A percentile compares a stretch with the other conserved stretches of the same genome.
phyloP scores from a whole-genome alignment of 2,797 vertebrate species.

The Calcarius lapponicus region DNA sequence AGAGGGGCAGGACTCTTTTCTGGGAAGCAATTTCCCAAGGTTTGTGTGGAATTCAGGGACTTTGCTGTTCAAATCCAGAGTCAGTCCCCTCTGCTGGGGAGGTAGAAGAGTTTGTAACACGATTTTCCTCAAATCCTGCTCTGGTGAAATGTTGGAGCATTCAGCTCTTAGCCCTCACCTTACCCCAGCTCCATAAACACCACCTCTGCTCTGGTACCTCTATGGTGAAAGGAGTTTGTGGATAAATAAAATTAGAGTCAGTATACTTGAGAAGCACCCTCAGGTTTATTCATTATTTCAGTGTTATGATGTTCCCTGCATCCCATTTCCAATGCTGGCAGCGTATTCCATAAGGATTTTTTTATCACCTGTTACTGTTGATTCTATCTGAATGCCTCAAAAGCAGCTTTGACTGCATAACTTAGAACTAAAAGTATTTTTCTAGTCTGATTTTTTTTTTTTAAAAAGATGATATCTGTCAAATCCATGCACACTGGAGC shows the following conservation, averaged over 20 bases:
- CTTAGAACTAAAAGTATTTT: constrained; percentile 56
- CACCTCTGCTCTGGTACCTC: background rate
- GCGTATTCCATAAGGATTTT: background rate
- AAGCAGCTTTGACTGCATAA: constrained; percentile 14
- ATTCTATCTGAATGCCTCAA: constrained; percentile 32
- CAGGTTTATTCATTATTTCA: background rate
- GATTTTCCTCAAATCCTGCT: background rate
- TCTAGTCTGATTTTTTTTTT: constrained; percentile 6
- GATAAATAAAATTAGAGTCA: background rate
- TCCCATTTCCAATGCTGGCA: background rate
- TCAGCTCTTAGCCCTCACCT: background rate
- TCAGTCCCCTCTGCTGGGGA: rapidly evolving
- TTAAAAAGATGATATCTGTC: background rate
- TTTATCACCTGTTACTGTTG: constrained; percentile 19
- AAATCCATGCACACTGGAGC: background rate
- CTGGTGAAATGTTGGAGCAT: background rate
- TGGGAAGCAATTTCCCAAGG: background rate
- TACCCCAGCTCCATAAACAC: background rate
- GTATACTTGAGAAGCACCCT: background rate
- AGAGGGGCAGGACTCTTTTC: background rate
- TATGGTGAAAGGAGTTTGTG: background rate
- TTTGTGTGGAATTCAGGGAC: background rate
- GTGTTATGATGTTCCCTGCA: background rate
- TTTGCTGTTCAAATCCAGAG: background rate
- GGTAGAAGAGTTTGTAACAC: background rate